phyloP scores from a whole-genome alignment of 92 coral and sea anemone species.

The Blastomussa wellsi region DNA sequence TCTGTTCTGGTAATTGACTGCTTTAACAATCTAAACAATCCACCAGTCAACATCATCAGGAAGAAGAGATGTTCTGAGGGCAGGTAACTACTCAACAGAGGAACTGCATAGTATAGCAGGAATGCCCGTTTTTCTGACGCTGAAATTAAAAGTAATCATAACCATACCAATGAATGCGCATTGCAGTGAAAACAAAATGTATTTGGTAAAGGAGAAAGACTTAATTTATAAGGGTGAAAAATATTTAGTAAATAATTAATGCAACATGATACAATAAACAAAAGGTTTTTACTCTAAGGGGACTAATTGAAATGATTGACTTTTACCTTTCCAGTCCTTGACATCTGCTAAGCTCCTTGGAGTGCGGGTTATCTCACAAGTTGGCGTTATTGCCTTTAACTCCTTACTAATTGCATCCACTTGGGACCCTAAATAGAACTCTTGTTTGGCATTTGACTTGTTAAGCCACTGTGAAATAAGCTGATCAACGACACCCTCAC shows the following conservation, averaged over 20 bases:
- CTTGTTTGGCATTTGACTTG: slow-evolving; percentile 7
- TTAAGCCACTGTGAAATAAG: slow-evolving; percentile 39
- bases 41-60: slow-evolving; percentile 44
- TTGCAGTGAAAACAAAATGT: not conserved
- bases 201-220: no score
- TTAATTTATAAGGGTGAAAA: no score
- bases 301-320: not conserved
- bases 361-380: slow-evolving; percentile 28
- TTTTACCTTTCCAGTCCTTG: slow-evolving; percentile 33
- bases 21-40: slow-evolving; percentile 29
- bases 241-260: no score
- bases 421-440: slow-evolving; percentile 22
- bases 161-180: not conserved
- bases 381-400: slow-evolving; percentile 13
- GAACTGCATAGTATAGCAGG: slow-evolving; percentile 30
- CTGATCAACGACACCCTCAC: slow-evolving; percentile 44
- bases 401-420: slow-evolving; percentile 1
- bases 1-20: slow-evolving; percentile 27
- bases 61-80: slow-evolving; percentile 22
- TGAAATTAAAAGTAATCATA: not conserved
- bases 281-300: no score
- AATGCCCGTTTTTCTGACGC: slow-evolving; percentile 45
- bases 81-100: slow-evolving; percentile 29
- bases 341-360: slow-evolving; percentile 21
- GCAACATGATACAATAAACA: no score